Conservation (phyloP, 2,888 invertebrate genomes). For the Idaea straminata region DNA sequence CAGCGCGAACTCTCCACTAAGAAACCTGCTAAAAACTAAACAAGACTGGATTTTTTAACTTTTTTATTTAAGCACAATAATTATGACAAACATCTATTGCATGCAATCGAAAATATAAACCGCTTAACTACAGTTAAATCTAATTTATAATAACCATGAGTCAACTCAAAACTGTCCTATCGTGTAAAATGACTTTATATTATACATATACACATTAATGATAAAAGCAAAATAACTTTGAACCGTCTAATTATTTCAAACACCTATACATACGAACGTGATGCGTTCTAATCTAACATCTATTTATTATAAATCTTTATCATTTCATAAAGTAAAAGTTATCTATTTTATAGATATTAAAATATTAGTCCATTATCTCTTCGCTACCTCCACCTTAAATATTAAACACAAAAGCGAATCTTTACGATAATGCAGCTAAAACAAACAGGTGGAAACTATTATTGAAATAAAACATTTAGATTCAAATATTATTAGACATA, state of each 20-base stretch:
- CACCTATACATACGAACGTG: conserved; percentile 29
- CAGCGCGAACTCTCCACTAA: conserved; percentile 33
- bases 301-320: conserved; percentile 36
- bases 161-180: conserved; percentile 18
- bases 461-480: conserved; percentile 27
- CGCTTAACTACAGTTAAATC: conserved; percentile 51
- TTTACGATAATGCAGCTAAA: conserved; percentile 19
- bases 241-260: conserved; percentile 32
- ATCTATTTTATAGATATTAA: conserved; percentile 52
- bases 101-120: conserved; percentile 57
- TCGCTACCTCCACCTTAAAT: conserved; percentile 60
- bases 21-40: conserved; percentile 32
- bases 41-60: conserved; percentile 54
- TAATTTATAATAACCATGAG: conserved; percentile 12
- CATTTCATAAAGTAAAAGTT: conserved; percentile 43
- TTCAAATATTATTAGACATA: conserved; percentile 24
- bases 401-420: conserved; percentile 34
- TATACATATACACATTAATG: conserved; percentile 46
- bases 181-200: conserved; percentile 20
- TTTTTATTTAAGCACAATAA: conserved; percentile 71
- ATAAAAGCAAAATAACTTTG: conserved; percentile 8
- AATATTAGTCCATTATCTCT: conserved; percentile 39
- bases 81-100: conserved; percentile 69
- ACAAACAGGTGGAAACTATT: conserved; percentile 25
- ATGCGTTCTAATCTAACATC: conserved; percentile 33